Evolutionary conservation across 2,888 invertebrate species (phyloP).

Genomic region (Cryptophagus acutangulus): DNA sequence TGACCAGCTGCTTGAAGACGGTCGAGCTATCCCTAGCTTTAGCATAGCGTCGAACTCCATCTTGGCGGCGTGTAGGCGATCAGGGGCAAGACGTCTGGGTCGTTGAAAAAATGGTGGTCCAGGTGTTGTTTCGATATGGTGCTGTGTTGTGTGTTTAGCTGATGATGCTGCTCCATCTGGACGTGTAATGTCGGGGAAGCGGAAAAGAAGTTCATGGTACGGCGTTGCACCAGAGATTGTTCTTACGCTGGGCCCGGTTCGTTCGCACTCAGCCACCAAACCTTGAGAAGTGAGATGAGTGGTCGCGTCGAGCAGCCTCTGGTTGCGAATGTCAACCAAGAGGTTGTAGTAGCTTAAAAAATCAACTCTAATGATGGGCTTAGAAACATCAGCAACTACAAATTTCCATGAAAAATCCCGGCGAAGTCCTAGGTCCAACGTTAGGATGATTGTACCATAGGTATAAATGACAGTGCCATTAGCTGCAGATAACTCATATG

Average conservation of each 20-base stretch:
- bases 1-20: too few relatives aligned
- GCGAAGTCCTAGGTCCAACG: slow-evolving; percentile 2
- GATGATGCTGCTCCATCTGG: background rate
- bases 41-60: too few relatives aligned
- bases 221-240: background rate
- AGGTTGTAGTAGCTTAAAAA: background rate
- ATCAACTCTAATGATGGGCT: slow-evolving; percentile 5
- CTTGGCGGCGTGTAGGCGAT: too few relatives aligned
- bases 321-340: slow-evolving; percentile 3
- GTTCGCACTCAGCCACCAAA: background rate
- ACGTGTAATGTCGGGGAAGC: background rate
- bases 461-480: background rate
- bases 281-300: slow-evolving; percentile 2
- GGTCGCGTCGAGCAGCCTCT: background rate
- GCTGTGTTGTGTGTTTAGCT: slow-evolving; percentile 2
- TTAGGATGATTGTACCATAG: slow-evolving; percentile 5
- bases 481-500: slow-evolving; percentile 3
- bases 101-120: too few relatives aligned
- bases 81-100: too few relatives aligned
- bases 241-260: background rate
- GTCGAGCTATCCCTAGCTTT: too few relatives aligned
- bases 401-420: slow-evolving; percentile 4
- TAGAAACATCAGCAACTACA: slow-evolving; percentile 3
- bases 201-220: background rate
- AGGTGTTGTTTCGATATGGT: slow-evolving; percentile 28